Evolutionary conservation across 2,888 invertebrate species (phyloP), one percentile per base, ranked within the genome.

Genomic region (Xanthorhoe designata): DNA sequence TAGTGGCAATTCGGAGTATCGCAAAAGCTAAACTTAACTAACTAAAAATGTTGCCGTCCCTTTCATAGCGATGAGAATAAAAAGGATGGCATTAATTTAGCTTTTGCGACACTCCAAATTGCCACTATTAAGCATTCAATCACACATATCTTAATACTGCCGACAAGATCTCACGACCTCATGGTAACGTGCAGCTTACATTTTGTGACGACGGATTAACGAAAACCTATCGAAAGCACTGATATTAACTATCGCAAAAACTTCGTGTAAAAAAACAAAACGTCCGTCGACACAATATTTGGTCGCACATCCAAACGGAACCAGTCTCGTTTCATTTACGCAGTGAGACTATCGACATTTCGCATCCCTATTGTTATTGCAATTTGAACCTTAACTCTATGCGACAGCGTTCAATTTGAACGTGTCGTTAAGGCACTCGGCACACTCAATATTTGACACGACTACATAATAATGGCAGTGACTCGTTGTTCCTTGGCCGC

Each of bases 111-210:
- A n/a, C n/a, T n/a, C n/a, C n/a, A n/a, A n/a, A n/a, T n/a, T n/a
- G n/a, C n/a, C n/a, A n/a, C n/a, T 38, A 42, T 84, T 84, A 86
- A 83, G 83, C 88, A 85, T 81, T 83, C 85, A 86, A 85, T 80
- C 84, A 84, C 85, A 88, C 84, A 80, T 69, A 66, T 64, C 78
- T 76, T 92, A 92, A 92, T 92, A 92, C 92, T 92, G 91, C 87
- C 90, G 82, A 82, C 83, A 79, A 82, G 80, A 81, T 82, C 85
- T 64, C 71, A 75, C 78, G 77, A 80, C 74, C 78, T 75, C 74
- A 75, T 78, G 80, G 74, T 71, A 76, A 77, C 76, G 68, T 76
- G 81, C 76, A 73, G 75, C 71, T 68, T 75, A 79, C 74, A 79
- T 77, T 73, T 75, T n/a, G 77, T 75, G 71, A 74, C 75, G 77